These are phyloP conservation scores for Tauraco erythrolophus DNA, from an alignment of 2,113 vertebrate genomes.

Conservation along the genomic window DNA sequence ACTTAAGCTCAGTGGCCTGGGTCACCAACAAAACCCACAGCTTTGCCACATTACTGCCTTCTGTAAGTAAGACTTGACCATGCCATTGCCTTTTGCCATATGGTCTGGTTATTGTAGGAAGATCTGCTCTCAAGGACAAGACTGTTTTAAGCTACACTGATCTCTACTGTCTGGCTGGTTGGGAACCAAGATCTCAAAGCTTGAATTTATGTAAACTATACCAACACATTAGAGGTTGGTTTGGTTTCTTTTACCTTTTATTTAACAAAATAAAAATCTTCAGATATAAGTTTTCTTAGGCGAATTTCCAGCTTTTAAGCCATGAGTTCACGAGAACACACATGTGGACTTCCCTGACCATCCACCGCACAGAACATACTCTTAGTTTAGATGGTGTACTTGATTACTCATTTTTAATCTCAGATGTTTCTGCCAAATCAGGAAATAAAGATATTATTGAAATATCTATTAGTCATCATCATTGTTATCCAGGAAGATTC, in stretches of 20 bases:
- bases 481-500: neutral
- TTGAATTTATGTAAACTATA: neutral
- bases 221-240: neutral
- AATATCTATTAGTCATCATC: neutral
- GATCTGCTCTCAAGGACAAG: neutral
- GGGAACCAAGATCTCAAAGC: neutral
- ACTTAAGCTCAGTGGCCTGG: neutral
- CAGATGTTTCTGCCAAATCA: neutral
- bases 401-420: neutral
- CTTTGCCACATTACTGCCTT: neutral
- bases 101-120: neutral
- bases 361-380: neutral
- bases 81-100: neutral
- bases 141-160: fast-evolving
- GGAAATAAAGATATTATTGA: neutral
- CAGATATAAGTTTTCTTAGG: neutral
- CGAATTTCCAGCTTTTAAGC: neutral
- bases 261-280: neutral
- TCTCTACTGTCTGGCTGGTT: neutral
- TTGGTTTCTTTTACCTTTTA: neutral
- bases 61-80: neutral
- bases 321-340: neutral
- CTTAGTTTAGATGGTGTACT: neutral
- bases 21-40: neutral
- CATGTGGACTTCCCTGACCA: neutral